Percentiles rank a stretch among this genome's conserved stretches.
Conservation (phyloP, 2,888 invertebrate genomes). For the Orgyia antiqua region DNA sequence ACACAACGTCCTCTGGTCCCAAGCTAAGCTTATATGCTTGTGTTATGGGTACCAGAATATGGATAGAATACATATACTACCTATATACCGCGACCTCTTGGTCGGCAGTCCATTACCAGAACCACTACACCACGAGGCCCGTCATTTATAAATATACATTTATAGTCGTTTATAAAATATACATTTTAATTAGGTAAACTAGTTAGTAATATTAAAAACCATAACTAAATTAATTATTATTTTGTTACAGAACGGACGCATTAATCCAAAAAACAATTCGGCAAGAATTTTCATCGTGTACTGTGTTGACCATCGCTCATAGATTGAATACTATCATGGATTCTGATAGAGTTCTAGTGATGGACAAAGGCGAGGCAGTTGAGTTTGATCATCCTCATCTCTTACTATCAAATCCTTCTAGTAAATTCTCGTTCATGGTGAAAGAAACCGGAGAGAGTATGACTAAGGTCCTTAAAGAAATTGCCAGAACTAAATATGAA, state of each 20-base stretch:
- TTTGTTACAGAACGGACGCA: slow-evolving; percentile 77
- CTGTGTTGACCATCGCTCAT: slow-evolving; percentile 94
- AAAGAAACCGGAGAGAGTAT: slow-evolving; percentile 79
- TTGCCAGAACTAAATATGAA: slow-evolving; percentile 54
- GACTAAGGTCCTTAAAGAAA: slow-evolving; percentile 44
- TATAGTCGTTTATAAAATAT: no score
- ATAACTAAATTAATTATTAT: no score
- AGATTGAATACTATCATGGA: slow-evolving; percentile 95
- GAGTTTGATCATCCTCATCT: slow-evolving; percentile 84
- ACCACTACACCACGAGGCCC: no score
- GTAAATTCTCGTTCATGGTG: slow-evolving; percentile 82
- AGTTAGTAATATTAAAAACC: no score
- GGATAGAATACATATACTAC: no score
- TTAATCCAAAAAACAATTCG: slow-evolving; percentile 91
- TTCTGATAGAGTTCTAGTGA: slow-evolving; percentile 90
- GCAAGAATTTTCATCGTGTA: slow-evolving; percentile 85
- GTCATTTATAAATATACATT: no score
- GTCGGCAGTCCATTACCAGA: no score
- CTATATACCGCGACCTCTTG: no score
- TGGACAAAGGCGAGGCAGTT: slow-evolving; percentile 86
- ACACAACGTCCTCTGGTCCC: no score
- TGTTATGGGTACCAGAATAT: no score
- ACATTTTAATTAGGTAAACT: no score
- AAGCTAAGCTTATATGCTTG: no score
- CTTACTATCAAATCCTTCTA: slow-evolving; percentile 77